phyloP scores from a whole-genome alignment of 1,140 invertebrate species.

The Drosophila pseudoananassae region DNA sequence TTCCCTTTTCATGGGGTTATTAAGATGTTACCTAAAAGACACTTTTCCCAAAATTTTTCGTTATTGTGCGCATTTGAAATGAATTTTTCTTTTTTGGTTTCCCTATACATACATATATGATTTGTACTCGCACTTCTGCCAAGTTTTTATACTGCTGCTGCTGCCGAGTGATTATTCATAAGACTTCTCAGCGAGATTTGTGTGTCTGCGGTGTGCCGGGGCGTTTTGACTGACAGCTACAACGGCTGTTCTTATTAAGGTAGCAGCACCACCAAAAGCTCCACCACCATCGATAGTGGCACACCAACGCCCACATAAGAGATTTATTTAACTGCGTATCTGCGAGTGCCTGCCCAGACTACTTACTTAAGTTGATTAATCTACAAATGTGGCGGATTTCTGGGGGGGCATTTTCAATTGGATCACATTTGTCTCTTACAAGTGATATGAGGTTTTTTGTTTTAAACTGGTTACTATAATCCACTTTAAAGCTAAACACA shows the following conservation, averaged over 20 bases:
- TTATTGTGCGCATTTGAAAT: slow-evolving; percentile 55
- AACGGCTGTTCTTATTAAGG: slow-evolving; percentile 59
- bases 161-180: slow-evolving; percentile 70
- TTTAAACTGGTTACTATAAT: not conserved
- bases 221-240: slow-evolving; percentile 69
- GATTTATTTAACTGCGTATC: slow-evolving; percentile 48
- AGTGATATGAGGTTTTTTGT: not conserved
- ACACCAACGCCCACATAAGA: slow-evolving; percentile 28
- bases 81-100: slow-evolving; percentile 40
- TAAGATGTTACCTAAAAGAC: slow-evolving; percentile 63
- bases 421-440: slow-evolving; percentile 3
- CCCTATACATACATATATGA: slow-evolving; percentile 4
- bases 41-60: slow-evolving; percentile 26
- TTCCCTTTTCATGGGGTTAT: slow-evolving; percentile 41
- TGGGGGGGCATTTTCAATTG: slow-evolving; percentile 18
- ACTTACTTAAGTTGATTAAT: slow-evolving; percentile 46
- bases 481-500: not conserved
- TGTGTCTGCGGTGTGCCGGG: slow-evolving; percentile 38
- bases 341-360: slow-evolving; percentile 16
- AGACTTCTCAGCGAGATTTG: slow-evolving; percentile 48
- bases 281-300: slow-evolving; percentile 34
- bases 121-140: slow-evolving; percentile 56
- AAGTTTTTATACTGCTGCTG: slow-evolving; percentile 59
- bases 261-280: slow-evolving; percentile 28
- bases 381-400: slow-evolving; percentile 24